Percentiles rank a stretch among this genome's conserved stretches.
Evolutionary conservation across 64 coral and sea anemone species (phyloP).

Genomic region (Montipora sp.): DNA sequence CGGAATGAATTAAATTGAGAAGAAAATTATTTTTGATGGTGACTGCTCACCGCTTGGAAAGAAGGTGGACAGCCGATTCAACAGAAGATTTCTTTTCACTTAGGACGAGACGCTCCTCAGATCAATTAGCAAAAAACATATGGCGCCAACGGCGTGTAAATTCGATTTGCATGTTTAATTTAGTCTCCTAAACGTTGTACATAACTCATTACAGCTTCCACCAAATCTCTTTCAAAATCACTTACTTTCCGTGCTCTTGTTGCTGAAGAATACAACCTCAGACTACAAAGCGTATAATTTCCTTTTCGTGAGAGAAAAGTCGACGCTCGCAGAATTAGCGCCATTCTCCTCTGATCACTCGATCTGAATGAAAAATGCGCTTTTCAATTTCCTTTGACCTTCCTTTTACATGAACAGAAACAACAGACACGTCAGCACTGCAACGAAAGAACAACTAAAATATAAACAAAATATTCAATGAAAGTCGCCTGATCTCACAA

Average conservation of each 20-base stretch:
- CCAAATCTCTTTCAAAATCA: neutral
- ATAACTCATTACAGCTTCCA: neutral
- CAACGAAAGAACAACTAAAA: neutral
- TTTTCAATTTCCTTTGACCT: neutral
- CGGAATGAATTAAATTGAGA: too few relatives aligned
- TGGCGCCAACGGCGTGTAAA: too few relatives aligned
- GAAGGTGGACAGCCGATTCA: too few relatives aligned
- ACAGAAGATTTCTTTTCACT: too few relatives aligned
- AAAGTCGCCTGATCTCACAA: neutral
- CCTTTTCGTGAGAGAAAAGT: conserved; percentile 15
- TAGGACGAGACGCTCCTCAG: too few relatives aligned
- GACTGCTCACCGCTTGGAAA: too few relatives aligned
- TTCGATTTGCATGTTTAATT: neutral
- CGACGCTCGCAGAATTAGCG: conserved; percentile 24
- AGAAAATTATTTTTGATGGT: too few relatives aligned
- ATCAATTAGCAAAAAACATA: too few relatives aligned
- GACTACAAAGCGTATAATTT: neutral
- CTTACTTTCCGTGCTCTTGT: conserved; percentile 46
- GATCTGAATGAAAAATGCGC: neutral
- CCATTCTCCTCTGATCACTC: neutral
- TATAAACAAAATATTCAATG: neutral
- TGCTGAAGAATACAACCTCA: neutral
- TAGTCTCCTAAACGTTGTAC: neutral
- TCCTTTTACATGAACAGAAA: neutral
- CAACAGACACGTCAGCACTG: conserved; percentile 21